Evolutionary conservation across 2,113 vertebrate genomes (phyloP).

Genomic region (Hippolais icterina): DNA sequence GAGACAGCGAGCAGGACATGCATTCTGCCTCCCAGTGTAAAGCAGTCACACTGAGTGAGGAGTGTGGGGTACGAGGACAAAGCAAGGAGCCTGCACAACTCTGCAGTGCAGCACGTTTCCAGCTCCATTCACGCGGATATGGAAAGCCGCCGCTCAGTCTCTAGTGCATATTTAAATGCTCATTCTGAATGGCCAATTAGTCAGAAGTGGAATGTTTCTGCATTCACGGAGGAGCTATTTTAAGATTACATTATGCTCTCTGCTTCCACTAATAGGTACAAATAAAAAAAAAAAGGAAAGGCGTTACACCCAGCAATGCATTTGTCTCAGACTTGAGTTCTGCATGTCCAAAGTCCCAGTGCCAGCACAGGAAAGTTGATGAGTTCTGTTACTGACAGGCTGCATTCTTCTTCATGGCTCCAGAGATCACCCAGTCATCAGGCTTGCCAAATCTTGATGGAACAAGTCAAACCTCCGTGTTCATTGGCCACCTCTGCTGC

Average conservation of each 20-base stretch:
- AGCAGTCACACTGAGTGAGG: not conserved
- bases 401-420: not conserved
- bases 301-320: not conserved
- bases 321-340: not conserved
- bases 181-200: conserved; percentile 54
- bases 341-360: not conserved
- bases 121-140: not conserved
- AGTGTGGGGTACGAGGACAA: not conserved
- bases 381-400: not conserved
- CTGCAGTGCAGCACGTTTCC: not conserved
- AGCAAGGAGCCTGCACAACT: not conserved
- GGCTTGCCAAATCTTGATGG: not conserved
- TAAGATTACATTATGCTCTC: conserved; percentile 42
- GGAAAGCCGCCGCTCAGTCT: not conserved
- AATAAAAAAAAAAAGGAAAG: not conserved
- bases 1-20: not conserved
- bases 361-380: not conserved
- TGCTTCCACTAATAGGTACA: conserved; percentile 59
- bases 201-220: conserved; percentile 48
- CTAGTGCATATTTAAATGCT: conserved; percentile 46
- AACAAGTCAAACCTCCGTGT: not conserved
- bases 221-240: conserved; percentile 61
- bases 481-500: not conserved
- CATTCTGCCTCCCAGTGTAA: not conserved
- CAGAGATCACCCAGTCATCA: not conserved